Evolutionary conservation across 2,113 vertebrate species (phyloP).

Genomic region (Hymenochirus boettgeri): DNA sequence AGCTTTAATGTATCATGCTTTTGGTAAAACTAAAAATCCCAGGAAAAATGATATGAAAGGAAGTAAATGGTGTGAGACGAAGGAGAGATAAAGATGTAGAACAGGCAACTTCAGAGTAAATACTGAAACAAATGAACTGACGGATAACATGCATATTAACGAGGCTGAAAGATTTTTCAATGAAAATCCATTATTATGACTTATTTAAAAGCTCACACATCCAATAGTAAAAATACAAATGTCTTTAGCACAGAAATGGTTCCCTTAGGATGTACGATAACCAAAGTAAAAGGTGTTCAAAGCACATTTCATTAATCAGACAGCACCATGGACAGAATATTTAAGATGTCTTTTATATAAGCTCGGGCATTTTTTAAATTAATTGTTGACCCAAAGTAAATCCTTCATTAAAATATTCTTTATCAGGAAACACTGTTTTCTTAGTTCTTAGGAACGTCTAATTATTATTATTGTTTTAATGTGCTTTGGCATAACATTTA

Average conservation of each 20-base stretch:
- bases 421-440: conserved; percentile 27
- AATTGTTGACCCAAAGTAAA: conserved; percentile 6
- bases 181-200: conserved; percentile 50
- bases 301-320: conserved; percentile 33
- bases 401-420: conserved; percentile 6
- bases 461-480: conserved; percentile 26
- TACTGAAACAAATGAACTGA: conserved; percentile 43
- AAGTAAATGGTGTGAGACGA: conserved; percentile 45
- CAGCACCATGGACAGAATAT: conserved; percentile 36
- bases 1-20: conserved; percentile 33
- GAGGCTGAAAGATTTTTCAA: conserved; percentile 35
- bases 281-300: conserved; percentile 47
- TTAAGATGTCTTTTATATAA: conserved; percentile 23
- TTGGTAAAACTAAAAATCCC: conserved; percentile 37
- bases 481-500: conserved; percentile 4
- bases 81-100: conserved; percentile 47
- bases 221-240: conserved; percentile 16
- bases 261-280: conserved; percentile 48
- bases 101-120: conserved; percentile 50
- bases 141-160: conserved; percentile 49
- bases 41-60: conserved; percentile 34
- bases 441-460: conserved; percentile 22
- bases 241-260: conserved; percentile 27
- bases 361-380: conserved; percentile 19
- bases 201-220: conserved; percentile 44